phyloP scores from a whole-genome alignment of 1,140 invertebrate species.

The Bombus superbus region DNA sequence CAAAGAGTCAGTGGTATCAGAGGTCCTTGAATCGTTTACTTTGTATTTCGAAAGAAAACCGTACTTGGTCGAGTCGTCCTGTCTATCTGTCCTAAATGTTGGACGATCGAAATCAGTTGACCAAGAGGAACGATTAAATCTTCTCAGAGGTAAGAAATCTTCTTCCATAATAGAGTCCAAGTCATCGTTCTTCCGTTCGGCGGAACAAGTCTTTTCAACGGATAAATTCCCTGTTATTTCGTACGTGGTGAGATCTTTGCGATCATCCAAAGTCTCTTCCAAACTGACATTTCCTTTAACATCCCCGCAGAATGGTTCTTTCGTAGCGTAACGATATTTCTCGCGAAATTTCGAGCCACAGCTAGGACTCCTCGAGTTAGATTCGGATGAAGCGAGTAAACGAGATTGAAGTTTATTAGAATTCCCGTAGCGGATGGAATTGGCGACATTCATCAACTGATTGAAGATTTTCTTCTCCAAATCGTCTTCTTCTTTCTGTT shows the following conservation, averaged over 20 bases:
- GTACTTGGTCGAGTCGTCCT: background rate
- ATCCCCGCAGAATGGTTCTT: conserved; percentile 10
- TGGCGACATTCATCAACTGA: conserved; percentile 57
- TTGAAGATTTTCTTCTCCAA: conserved; percentile 61
- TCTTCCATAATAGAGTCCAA: background rate
- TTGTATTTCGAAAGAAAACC: background rate
- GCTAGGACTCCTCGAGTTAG: background rate
- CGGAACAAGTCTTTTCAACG: background rate
- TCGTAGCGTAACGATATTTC: background rate
- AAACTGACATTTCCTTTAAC: conserved; percentile 38
- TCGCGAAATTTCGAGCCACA: conserved; percentile 42
- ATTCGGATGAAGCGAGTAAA: conserved; percentile 7
- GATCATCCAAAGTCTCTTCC: conserved; percentile 19
- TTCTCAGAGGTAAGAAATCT: background rate
- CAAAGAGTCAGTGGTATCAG: background rate
- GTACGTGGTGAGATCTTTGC: conserved; percentile 5
- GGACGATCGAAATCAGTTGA: background rate
- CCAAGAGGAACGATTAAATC: background rate
- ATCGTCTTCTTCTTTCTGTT: conserved; percentile 12
- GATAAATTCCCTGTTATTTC: conserved; percentile 39
- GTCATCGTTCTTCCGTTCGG: background rate
- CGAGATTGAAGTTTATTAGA: background rate
- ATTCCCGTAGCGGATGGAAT: conserved; percentile 18
- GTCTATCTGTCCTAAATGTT: background rate
- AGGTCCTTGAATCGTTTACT: background rate